Conservation (phyloP, 2,797 vertebrate species). For the Discoglossus pictus region DNA sequence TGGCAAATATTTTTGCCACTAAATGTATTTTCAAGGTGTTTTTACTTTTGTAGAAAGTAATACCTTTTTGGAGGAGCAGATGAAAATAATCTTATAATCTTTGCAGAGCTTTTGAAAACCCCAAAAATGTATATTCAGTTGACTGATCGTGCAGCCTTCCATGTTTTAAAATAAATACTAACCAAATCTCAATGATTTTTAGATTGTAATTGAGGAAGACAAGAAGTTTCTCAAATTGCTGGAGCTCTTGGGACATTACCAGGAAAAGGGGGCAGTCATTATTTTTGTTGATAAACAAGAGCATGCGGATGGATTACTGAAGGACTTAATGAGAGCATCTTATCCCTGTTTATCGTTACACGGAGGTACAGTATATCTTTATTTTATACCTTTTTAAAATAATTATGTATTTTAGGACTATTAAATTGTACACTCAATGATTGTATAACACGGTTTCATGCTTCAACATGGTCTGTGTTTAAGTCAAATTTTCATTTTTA, state of each 20-base stretch:
- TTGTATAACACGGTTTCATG: neutral
- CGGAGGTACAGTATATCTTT: slow-evolving; percentile 77
- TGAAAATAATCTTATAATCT: no score
- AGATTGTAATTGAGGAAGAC: slow-evolving; percentile 97
- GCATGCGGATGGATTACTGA: slow-evolving; percentile 89
- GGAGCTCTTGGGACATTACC: slow-evolving; percentile 95
- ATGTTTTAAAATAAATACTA: no score
- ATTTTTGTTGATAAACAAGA: slow-evolving; percentile 99
- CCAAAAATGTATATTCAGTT: no score
- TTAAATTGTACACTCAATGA: neutral
- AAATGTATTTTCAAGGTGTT: no score
- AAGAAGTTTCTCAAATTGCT: slow-evolving; percentile 96
- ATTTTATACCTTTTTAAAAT: neutral
- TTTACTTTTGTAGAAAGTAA: no score
- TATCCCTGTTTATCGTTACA: slow-evolving; percentile 98
- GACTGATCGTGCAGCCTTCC: no score
- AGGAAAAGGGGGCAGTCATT: slow-evolving; percentile 95
- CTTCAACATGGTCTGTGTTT: neutral
- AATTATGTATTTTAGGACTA: neutral
- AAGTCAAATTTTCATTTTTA: no score
- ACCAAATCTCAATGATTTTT: no score
- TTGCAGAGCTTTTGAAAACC: no score
- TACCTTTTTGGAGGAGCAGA: no score
- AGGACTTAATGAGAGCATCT: slow-evolving; percentile 97
- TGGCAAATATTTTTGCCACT: neutral